phyloP scores from a whole-genome alignment of 2,113 vertebrate species.

The Rattus rattus region DNA sequence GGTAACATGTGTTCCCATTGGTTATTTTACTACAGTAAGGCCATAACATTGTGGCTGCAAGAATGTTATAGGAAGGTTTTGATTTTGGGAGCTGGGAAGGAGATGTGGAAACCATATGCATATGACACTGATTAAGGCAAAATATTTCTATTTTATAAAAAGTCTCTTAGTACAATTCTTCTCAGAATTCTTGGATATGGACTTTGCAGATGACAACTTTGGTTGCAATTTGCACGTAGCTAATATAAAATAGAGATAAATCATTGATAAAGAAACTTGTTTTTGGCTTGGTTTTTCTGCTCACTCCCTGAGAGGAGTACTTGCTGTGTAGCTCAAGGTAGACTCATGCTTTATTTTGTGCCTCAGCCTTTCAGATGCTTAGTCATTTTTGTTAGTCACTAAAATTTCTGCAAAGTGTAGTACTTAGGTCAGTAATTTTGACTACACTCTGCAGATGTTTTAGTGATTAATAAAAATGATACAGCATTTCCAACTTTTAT shows the following conservation, averaged over 20 bases:
- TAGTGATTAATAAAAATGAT: background rate
- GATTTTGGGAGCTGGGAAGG: background rate
- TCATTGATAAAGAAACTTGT: background rate
- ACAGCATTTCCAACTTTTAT: background rate
- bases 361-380: too few species aligned
- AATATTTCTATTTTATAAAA: background rate
- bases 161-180: background rate
- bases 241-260: background rate
- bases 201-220: background rate
- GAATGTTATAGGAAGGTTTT: background rate
- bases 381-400: too few species aligned
- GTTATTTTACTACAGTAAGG: background rate
- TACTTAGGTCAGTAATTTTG: too few species aligned
- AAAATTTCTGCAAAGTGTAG: too few species aligned
- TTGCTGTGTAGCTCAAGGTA: background rate
- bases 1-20: too few species aligned
- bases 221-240: background rate
- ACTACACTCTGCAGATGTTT: too few species aligned
- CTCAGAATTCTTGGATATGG: background rate
- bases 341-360: too few species aligned
- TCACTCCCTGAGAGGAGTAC: background rate
- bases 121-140: background rate
- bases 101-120: background rate
- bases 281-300: background rate
- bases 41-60: background rate